Conservation (phyloP, 1,140 invertebrate genomes). For the Neotoxoptera formosana region DNA sequence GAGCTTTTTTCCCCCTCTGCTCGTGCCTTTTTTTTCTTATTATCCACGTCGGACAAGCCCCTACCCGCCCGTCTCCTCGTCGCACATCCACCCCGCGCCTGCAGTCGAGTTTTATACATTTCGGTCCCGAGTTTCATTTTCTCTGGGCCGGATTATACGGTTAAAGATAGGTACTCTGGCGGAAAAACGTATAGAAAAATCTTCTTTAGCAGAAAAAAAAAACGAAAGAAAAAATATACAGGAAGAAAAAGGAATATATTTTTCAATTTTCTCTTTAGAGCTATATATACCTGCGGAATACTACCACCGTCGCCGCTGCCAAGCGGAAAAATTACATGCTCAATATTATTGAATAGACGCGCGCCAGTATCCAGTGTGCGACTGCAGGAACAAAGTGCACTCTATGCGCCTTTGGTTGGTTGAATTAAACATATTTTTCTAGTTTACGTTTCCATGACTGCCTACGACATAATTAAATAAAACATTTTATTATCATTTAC, state of each 20-base stretch:
- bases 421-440: neutral
- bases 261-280: constrained; percentile 51
- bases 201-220: constrained; percentile 52
- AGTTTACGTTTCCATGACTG: neutral
- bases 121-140: constrained; percentile 57
- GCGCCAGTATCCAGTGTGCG: neutral
- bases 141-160: constrained; percentile 55
- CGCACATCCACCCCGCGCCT: neutral
- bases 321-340: constrained; percentile 28
- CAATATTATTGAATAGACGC: constrained; percentile 28
- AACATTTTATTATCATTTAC: neutral
- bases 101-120: constrained; percentile 43
- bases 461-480: neutral
- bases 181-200: constrained; percentile 57
- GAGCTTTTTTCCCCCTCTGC: constrained; percentile 22
- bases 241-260: constrained; percentile 45
- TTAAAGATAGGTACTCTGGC: constrained; percentile 53
- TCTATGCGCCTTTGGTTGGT: neutral
- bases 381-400: neutral
- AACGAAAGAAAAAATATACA: constrained; percentile 27
- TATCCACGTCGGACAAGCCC: constrained; percentile 55
- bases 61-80: neutral
- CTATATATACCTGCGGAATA: neutral
- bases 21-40: constrained; percentile 51
- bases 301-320: neutral